Base-by-base conservation (phyloP, 2,888 invertebrate species). In the Drosophila pseudotalamancana region DNA sequence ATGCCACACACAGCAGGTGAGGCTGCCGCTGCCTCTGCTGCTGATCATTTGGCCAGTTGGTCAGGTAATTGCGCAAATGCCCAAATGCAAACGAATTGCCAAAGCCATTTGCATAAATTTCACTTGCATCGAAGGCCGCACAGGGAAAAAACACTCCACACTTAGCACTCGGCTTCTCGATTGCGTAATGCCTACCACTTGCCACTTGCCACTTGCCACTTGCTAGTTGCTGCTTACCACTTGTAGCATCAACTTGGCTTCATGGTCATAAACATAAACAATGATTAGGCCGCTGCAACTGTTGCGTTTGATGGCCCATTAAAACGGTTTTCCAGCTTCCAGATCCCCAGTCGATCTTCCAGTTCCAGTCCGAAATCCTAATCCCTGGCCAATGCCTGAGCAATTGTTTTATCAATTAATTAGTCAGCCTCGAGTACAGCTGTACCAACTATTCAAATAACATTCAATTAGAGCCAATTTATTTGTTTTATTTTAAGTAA, bases 1-100 rank as follows among this genome's bases (percentile, higher is more conserved):
- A 83, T 81, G 69, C 80, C 74, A 66, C 74, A 66, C 74, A 64
- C 84, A 86, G 84, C 86, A 81, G 86, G 86, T 81, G 84, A 69
- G 64, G 83, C 63, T 59, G 45, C 31, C 49, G 19, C 35, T 48
- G 55, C 40, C 21, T 31, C 23, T 8, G 23, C 9, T 21, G 45
- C 54, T 31, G 39, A 50, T 29, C 72, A 59, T 54, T 53, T 49
- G 51, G 51, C 45, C 35, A 51, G 60, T 60, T 46, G 72, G 43
- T 35, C 64, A 50, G 53, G 72, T 74, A 80, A 80, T 80, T 80
- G 85, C 79, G 82, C 75, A 80, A 84, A 21, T 46, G 14, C 51
- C 18, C 42, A 63, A 56, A 43, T 49, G 25, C 37, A 60, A 32
- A 32, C 74, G 70, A 64, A 74, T 70, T 70, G 65, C 50, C 31